Evolutionary conservation across 1,140 invertebrate genomes (phyloP).

Genomic region (Hestina assimilis): DNA sequence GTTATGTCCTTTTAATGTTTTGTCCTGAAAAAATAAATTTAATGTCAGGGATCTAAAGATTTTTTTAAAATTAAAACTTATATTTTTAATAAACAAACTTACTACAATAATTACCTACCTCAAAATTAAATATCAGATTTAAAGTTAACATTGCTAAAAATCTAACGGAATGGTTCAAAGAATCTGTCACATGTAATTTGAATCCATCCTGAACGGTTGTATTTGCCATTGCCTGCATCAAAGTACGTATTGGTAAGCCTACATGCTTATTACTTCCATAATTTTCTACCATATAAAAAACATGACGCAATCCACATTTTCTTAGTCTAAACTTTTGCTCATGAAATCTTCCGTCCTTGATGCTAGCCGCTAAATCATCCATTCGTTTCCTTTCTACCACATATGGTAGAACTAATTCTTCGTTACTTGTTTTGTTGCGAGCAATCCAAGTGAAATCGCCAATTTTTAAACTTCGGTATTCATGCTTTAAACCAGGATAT

Average conservation of each 20-base stretch:
- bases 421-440: conserved; percentile 70
- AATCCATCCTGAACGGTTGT: conserved; percentile 92
- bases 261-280: conserved; percentile 82
- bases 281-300: conserved; percentile 94
- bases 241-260: conserved; percentile 85
- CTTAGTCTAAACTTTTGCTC: conserved; percentile 97
- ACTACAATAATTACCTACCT: too few species aligned
- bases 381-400: conserved; percentile 96
- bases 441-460: conserved; percentile 97
- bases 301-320: conserved; percentile 87
- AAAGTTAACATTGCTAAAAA: conserved; percentile 90
- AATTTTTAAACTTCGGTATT: conserved; percentile 91
- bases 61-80: too few species aligned
- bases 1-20: conserved; percentile 79
- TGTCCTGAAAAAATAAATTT: too few species aligned
- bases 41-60: too few species aligned
- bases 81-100: too few species aligned
- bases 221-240: conserved; percentile 92
- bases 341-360: conserved; percentile 94
- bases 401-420: conserved; percentile 93
- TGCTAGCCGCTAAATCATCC: conserved; percentile 94
- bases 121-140: conserved; percentile 81
- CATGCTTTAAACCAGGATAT: conserved; percentile 83
- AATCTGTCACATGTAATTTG: conserved; percentile 87
- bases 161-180: conserved; percentile 85